Base-by-base conservation (phyloP, 2,113 vertebrate species). In the Phainopepla nitens region DNA sequence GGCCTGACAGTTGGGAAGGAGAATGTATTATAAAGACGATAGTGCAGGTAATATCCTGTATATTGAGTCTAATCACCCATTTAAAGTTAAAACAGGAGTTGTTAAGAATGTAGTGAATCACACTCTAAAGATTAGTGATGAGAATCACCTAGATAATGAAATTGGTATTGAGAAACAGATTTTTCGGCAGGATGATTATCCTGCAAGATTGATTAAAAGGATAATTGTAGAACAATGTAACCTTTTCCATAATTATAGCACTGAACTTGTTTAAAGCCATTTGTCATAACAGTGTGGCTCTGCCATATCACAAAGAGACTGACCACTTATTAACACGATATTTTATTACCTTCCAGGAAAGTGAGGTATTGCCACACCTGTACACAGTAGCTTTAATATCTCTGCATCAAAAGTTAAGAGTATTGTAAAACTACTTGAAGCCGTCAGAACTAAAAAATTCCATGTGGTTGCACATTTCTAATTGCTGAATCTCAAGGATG, bases 141-240 rank as follows among this genome's bases (percentile, higher is more conserved):
- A 98, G 97, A 98, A 98, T 98, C 97, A 98, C 98, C 97, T 97
- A 98, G 97, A 98, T 98, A 98, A 98, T 98, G 98, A 98, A 98
- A 98, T 93, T 96, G 97, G 96, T 98, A 98, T 98, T 96, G 97
- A 98, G 98, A 98, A 98, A 98, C 98, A 98, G 98, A 98, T 98
- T 98, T 98, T 98, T 98, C 95, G 92, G 96, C 96, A 98, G 97
- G 97, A 98, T 98, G 97, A 98, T 98, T 98, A 98, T 96, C 97
- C 61, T 86, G 90, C 84, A 96, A 98, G 98, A 98, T 98, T 98
- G 97, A 98, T 98, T 98, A 97, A 98, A 98, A 96, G 96, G 96
- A 98, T 98, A 98, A 98, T 98, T 98, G 98, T 98, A 97, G 98
- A 98, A 98, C 97, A 98, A 98, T 96, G 97, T 98, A 98, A 98